Evolutionary conservation across 2,888 invertebrate species (phyloP).

Genomic region (Drosophila lutescens): DNA sequence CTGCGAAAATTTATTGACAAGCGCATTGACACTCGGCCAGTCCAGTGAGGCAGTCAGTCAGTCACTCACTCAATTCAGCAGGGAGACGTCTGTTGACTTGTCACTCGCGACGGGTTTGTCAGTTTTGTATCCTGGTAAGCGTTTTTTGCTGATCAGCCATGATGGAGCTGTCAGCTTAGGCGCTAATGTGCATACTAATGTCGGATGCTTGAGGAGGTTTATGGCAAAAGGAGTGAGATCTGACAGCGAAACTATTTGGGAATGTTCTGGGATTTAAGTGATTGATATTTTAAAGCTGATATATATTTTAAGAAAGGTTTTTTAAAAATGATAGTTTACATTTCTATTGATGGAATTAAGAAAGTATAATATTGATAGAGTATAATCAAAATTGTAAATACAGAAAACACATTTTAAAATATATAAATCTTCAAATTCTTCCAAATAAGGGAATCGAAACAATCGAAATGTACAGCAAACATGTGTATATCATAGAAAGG

Average conservation of each 20-base stretch:
- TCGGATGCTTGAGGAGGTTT: conserved; percentile 9
- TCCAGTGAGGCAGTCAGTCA: conserved; percentile 34
- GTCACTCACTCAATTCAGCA: conserved; percentile 32
- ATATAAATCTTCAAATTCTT: no score
- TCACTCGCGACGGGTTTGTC: conserved; percentile 61
- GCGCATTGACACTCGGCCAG: conserved; percentile 58
- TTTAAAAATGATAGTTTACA: no score
- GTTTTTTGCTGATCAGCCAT: conserved; percentile 37
- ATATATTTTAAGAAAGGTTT: no score
- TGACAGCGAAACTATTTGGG: conserved; percentile 17
- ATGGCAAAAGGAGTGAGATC: background rate
- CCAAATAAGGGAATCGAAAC: no score
- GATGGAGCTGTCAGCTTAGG: conserved; percentile 60
- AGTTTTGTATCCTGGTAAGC: conserved; percentile 69
- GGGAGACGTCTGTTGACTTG: conserved; percentile 47
- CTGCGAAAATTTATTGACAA: conserved; percentile 72
- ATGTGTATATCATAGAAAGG: background rate
- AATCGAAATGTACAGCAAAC: background rate
- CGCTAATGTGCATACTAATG: conserved; percentile 61
- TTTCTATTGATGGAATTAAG: no score
- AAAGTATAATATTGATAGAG: no score
- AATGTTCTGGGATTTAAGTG: conserved; percentile 2
- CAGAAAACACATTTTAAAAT: no score
- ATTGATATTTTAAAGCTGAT: background rate
- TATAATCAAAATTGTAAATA: no score